Conservation (phyloP, 2,888 invertebrate genomes). For the Onthophagus sagittarius region DNA sequence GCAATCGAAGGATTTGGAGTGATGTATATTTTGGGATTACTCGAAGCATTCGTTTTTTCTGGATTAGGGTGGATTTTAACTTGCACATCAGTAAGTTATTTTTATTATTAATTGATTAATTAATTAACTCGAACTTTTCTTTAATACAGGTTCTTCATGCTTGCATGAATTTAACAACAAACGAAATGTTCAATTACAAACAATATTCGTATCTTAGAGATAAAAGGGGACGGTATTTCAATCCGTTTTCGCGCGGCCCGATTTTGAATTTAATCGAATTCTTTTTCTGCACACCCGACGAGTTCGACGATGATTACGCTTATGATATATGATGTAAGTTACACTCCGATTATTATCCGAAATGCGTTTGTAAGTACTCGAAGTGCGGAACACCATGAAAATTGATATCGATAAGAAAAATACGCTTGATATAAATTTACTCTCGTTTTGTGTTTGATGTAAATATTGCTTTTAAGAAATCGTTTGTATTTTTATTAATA, state of each 20-base stretch:
- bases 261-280: constrained; percentile 85
- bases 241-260: constrained; percentile 88
- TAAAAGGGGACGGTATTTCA: constrained; percentile 82
- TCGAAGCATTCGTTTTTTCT: constrained; percentile 81
- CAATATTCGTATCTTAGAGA: constrained; percentile 86
- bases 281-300: constrained; percentile 80
- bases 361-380: constrained; percentile 6
- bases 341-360: constrained; percentile 3
- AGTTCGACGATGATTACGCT: constrained; percentile 64
- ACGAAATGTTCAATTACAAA: constrained; percentile 93
- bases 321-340: constrained; percentile 43
- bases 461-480: constrained; percentile 1
- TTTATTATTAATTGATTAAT: neutral
- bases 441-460: neutral
- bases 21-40: constrained; percentile 76
- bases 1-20: constrained; percentile 81
- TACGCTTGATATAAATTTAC: neutral
- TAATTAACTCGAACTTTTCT: constrained; percentile 34
- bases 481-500: constrained; percentile 11
- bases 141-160: constrained; percentile 74
- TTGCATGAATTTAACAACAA: constrained; percentile 90
- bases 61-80: constrained; percentile 84
- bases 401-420: neutral
- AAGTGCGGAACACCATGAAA: constrained; percentile 1
- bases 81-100: constrained; percentile 73